A percentile compares a stretch with the other conserved stretches of the same genome.
Conservation (phyloP, 2,113 vertebrate species). For the Callospermophilus lateralis region DNA sequence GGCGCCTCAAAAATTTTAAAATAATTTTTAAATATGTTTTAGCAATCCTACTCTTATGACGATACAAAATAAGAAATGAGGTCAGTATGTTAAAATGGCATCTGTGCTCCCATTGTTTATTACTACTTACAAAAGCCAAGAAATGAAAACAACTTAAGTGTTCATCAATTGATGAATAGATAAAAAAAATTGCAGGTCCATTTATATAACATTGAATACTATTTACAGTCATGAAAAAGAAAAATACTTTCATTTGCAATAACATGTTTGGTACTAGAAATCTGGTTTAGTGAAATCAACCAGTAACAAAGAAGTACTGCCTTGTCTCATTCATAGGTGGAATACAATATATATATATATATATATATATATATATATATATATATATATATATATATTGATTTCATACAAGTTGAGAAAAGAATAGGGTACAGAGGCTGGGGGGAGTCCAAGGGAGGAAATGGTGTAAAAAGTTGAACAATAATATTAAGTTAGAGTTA, state of each 20-base stretch:
- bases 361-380: not conserved
- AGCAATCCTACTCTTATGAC: not conserved
- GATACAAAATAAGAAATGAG: not conserved
- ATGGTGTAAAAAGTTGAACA: not conserved
- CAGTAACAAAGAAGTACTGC: no score
- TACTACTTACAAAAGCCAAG: not conserved
- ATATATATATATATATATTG: not conserved
- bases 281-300: not conserved
- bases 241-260: not conserved
- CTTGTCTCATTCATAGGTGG: not conserved
- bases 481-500: not conserved
- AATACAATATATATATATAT: not conserved
- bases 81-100: not conserved
- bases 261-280: not conserved
- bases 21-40: not conserved
- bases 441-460: accelerated
- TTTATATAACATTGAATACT: not conserved
- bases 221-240: not conserved
- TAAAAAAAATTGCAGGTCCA: no score
- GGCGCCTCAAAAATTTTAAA: not conserved
- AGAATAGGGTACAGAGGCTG: not conserved
- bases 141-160: not conserved
- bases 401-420: not conserved
- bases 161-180: no score
- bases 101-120: no score